phyloP scores from a whole-genome alignment of 2,888 invertebrate species.

The Chelonus formosanus region DNA sequence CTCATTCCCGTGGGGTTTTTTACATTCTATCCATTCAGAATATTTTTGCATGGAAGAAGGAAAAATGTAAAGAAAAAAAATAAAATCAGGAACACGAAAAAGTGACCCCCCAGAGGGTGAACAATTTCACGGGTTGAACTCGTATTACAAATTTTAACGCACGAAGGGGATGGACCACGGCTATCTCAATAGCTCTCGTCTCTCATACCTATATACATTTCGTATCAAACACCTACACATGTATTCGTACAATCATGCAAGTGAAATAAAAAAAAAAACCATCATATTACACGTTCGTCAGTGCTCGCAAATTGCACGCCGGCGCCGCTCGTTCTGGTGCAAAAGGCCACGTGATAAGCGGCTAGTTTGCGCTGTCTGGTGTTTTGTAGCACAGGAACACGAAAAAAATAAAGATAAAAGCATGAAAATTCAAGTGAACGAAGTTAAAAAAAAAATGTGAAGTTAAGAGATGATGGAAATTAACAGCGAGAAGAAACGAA shows the following conservation, averaged over 20 bases:
- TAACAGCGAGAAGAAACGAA: slow-evolving; percentile 25
- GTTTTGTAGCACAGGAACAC: slow-evolving; percentile 22
- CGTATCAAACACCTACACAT: slow-evolving; percentile 17
- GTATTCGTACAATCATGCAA: not conserved
- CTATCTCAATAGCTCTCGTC: slow-evolving; percentile 29
- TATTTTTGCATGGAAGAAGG: too few relatives aligned
- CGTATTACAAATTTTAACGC: slow-evolving; percentile 37
- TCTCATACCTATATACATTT: slow-evolving; percentile 3
- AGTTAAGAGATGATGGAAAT: slow-evolving; percentile 25
- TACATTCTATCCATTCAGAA: too few relatives aligned
- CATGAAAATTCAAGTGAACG: slow-evolving; percentile 11
- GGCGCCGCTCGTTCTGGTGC: slow-evolving; percentile 40
- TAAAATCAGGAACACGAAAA: slow-evolving; percentile 7
- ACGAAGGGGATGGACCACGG: slow-evolving; percentile 27
- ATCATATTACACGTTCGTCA: slow-evolving; percentile 42
- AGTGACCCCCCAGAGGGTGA: slow-evolving; percentile 18
- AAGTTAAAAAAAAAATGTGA: slow-evolving; percentile 23
- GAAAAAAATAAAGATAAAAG: slow-evolving; percentile 26
- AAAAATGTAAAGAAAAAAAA: slow-evolving; percentile 36
- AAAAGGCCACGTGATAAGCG: slow-evolving; percentile 42
- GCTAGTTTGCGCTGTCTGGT: slow-evolving; percentile 37
- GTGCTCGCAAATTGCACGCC: slow-evolving; percentile 40
- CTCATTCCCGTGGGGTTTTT: too few relatives aligned
- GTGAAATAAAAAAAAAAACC: slow-evolving; percentile 18
- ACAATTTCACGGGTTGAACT: slow-evolving; percentile 32